Evolutionary conservation across 2,797 vertebrate species (phyloP), one percentile per base, ranked within the genome.

Genomic region (Pangasius krempfi): DNA sequence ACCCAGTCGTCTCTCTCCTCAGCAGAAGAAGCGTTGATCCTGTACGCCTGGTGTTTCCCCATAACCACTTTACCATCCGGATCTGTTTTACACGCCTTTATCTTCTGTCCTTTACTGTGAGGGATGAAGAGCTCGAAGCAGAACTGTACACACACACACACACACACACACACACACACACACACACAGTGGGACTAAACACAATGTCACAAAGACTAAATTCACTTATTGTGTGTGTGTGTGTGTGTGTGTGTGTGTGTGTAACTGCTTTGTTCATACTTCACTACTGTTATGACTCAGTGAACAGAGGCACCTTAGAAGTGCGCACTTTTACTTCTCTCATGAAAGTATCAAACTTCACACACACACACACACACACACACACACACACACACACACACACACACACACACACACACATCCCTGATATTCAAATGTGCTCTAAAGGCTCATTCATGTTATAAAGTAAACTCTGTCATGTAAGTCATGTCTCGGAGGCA

Each of bases 1-100:
- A 99, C 97, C 98, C 98, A 99, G 47, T 94, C 94, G 89, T 97
- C 96, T 1, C 97, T 94, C 90, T 99, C 98, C n/a, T 96, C 96
- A 0, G 93, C 93, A 0, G 94, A 96, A 89, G 96, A 86, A 7
- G 98, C 98, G 0, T 97, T 98, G 92, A 99, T 97, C 84, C 95
- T 96, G 92, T 99, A 99, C 7, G 96, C 98, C 88, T 96, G 96
- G 68, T 99, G 98, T 89, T 99, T 98, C 27, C 98, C 98, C 92
- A 97, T 96, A 52, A 99, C 98, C 90, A 99, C 97, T 54, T 96
- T 94, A 44, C 98, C 98, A 44, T 96, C 97, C 3, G 95, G 97
- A 1, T 97, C 97, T 0, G 97, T 98, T 95, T 99, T 99, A 93
- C 98, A 99, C 33, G 98, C 98, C 93, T 99, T 99, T 88, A 99